Evolutionary conservation across 2,888 invertebrate species (phyloP), one percentile per base, ranked within the genome.

Genomic region (Cephus spinipes): DNA sequence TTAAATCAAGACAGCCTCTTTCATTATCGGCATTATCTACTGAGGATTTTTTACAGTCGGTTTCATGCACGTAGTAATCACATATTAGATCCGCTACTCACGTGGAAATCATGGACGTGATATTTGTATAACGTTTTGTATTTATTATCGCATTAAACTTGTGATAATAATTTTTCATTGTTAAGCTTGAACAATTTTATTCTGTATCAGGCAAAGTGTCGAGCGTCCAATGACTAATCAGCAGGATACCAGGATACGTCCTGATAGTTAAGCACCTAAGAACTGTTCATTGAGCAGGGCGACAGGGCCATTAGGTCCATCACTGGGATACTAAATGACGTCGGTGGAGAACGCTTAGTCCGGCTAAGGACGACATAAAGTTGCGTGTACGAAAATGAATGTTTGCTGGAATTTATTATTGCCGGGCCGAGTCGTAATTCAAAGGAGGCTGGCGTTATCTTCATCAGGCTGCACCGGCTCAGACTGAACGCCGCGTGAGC

Each of bases 331-430:
- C 89, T 90, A 91, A 91, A 91, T 90, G 91, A 90, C 90, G 89
- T 87, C 88, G 88, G 89, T 79, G 84, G 87, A 87, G 87, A 86
- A 87, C 88, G 89, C 90, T 90, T 90, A 90, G 89, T 89, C 86
- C 85, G 81, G 86, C 89, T 90, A 90, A 90, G 90, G 88, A 90
- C 88, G 91, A 87, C 90, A 90, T 91, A 90, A 91, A 91, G 88
- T 91, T 90, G 90, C 90, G 89, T 90, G 88, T 89, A 91, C 90
- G 90, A 91, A 91, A 91, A 91, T 90, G 89, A 91, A 91, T 91
- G 91, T 90, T 91, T 89, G 89, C 87, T 85, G 89, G 90, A 91
- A 91, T 91, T 91, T 91, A 91, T 91, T 91, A 91, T 90, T 88
- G 90, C 89, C 87, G 84, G 87, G 85, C 83, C 85, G 85, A 85